Percentiles rank a stretch among this genome's conserved stretches.
phyloP scores from a whole-genome alignment of 2,888 invertebrate species.

The Ochlodes sylvanus region DNA sequence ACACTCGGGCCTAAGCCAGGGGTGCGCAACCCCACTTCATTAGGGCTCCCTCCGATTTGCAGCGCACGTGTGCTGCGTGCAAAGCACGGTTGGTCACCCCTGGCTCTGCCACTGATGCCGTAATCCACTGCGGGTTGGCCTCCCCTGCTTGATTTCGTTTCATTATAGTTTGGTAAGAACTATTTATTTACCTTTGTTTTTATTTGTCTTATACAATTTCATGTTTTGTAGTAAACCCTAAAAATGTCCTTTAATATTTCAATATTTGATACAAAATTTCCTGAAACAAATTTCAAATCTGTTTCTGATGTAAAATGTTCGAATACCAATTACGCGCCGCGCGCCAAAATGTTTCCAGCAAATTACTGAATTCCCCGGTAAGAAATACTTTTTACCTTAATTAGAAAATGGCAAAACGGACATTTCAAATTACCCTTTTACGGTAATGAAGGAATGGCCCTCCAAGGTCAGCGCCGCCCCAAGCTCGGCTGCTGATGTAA shows the following conservation, averaged over 20 bases:
- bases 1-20: conserved; percentile 50
- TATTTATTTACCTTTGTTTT: conserved; percentile 32
- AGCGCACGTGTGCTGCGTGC: conserved; percentile 76
- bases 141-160: conserved; percentile 50
- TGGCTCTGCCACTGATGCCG: conserved; percentile 48
- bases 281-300: too few relatives aligned
- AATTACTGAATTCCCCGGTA: background rate
- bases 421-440: conserved; percentile 8
- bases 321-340: too few relatives aligned
- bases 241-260: too few relatives aligned
- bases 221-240: background rate
- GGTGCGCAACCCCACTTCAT: conserved; percentile 77
- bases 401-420: conserved; percentile 10
- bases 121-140: conserved; percentile 61
- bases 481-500: conserved; percentile 9
- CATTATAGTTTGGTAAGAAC: conserved; percentile 40
- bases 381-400: background rate
- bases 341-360: background rate
- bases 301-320: too few relatives aligned
- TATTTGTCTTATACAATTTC: background rate
- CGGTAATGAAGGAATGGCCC: conserved; percentile 4
- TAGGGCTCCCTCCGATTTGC: conserved; percentile 70
- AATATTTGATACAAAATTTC: too few relatives aligned
- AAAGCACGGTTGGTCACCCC: conserved; percentile 70
- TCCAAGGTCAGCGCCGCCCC: conserved; percentile 25